phyloP scores from a whole-genome alignment of 2,113 vertebrate genomes.

The Rostratula benghalensis region DNA sequence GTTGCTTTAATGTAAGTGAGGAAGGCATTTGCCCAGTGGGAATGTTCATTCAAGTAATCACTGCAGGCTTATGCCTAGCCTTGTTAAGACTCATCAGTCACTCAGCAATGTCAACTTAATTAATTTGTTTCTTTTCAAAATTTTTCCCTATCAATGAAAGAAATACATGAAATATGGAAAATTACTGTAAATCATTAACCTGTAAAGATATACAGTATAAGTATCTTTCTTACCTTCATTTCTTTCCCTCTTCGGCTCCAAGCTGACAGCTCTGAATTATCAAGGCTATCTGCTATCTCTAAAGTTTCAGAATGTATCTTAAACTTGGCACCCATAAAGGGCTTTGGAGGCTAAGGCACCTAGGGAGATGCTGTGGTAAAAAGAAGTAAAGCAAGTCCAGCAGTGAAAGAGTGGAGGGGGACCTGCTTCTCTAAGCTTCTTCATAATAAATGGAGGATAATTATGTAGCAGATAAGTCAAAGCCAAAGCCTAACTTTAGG shows the following conservation, averaged over 20 bases:
- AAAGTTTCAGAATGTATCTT: background rate
- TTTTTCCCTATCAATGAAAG: background rate
- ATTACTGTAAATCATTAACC: background rate
- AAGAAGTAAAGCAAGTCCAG: background rate
- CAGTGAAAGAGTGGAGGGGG: background rate
- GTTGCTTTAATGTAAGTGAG: background rate
- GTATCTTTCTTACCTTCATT: background rate
- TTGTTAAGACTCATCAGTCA: background rate
- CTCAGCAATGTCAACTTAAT: background rate
- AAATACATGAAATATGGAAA: background rate
- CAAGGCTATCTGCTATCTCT: background rate
- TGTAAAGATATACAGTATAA: background rate
- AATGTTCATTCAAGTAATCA: slow-evolving; percentile 19
- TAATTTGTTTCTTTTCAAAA: slow-evolving; percentile 17
- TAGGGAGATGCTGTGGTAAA: background rate
- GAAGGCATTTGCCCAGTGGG: background rate
- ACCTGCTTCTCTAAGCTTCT: background rate
- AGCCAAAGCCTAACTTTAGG: background rate
- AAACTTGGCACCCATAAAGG: background rate
- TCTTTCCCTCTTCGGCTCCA: background rate
- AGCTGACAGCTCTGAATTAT: background rate
- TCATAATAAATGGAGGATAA: background rate
- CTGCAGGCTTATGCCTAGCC: background rate
- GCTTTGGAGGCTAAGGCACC: background rate
- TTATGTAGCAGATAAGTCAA: background rate